phyloP scores from a whole-genome alignment of 2,113 vertebrate species.

The Hystrix cristata region DNA sequence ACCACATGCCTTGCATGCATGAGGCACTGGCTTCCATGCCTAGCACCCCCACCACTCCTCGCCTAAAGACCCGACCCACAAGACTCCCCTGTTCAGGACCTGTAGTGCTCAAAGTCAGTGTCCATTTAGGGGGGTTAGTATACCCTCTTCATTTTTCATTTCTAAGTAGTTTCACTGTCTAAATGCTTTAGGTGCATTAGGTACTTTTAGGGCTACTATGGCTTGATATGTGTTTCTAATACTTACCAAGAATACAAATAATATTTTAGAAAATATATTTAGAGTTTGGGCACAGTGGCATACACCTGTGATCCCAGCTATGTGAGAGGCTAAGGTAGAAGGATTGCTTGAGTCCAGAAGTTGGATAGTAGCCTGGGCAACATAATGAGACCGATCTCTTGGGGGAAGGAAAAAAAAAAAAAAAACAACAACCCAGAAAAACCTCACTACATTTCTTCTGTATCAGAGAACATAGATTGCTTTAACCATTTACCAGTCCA shows the following conservation, averaged over 20 bases:
- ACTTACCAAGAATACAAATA: not conserved
- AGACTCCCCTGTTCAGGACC: not conserved
- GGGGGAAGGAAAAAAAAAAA: not conserved
- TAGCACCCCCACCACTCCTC: not conserved
- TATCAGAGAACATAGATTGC: not conserved
- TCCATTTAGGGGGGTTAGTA: not conserved
- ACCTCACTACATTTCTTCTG: not conserved
- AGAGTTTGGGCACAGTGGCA: not conserved
- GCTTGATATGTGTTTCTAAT: not conserved
- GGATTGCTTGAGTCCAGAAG: not conserved
- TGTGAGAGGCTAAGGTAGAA: not conserved
- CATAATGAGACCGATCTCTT: not conserved
- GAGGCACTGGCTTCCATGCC: not conserved
- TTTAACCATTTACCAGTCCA: not conserved
- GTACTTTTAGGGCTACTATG: not conserved
- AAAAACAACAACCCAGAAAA: too few relatives aligned
- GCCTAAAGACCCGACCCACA: not conserved
- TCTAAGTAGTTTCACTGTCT: not conserved
- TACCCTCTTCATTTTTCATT: not conserved
- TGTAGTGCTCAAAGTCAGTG: not conserved
- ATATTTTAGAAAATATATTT: not conserved
- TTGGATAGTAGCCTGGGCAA: not conserved
- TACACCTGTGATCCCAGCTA: not conserved
- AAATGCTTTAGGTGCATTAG: not conserved
- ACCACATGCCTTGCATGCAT: not conserved